Evolutionary conservation across 2,888 invertebrate species (phyloP).

Genomic region (Phyto melanocephala): DNA sequence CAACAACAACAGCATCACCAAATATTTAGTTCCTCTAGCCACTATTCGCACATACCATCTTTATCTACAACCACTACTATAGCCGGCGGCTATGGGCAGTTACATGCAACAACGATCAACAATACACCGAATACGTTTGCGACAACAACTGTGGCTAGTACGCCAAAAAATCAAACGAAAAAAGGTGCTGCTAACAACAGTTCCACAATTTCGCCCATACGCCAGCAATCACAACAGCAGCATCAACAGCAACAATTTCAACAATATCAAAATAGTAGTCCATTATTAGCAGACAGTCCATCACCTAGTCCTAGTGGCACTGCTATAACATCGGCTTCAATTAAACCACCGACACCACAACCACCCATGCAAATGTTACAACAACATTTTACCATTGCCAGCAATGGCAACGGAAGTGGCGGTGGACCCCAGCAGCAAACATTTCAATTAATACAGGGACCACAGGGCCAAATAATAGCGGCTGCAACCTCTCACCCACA

Average conservation of each 20-base stretch:
- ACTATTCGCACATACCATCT: slow-evolving; percentile 62
- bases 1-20: slow-evolving; percentile 71
- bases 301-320: slow-evolving; percentile 78
- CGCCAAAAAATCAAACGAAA: slow-evolving; percentile 79
- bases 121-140: slow-evolving; percentile 77
- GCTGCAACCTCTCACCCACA: slow-evolving; percentile 67
- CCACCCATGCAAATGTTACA: slow-evolving; percentile 75
- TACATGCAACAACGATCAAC: slow-evolving; percentile 77
- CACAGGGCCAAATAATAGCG: slow-evolving; percentile 75
- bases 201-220: slow-evolving; percentile 66
- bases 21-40: slow-evolving; percentile 74
- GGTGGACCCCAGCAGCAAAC: slow-evolving; percentile 72
- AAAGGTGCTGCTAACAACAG: slow-evolving; percentile 68
- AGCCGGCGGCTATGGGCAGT: slow-evolving; percentile 77
- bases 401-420: slow-evolving; percentile 63
- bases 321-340: slow-evolving; percentile 71
- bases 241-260: slow-evolving; percentile 72
- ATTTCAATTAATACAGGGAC: slow-evolving; percentile 75
- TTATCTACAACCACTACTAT: slow-evolving; percentile 70
- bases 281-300: slow-evolving; percentile 78
- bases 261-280: slow-evolving; percentile 77
- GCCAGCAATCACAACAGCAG: slow-evolving; percentile 65
- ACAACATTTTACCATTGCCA: slow-evolving; percentile 74
- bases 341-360: slow-evolving; percentile 73
- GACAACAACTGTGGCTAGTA: slow-evolving; percentile 78